Evolutionary conservation across 2,888 invertebrate genomes (phyloP), one percentile per base, ranked within the genome.

Genomic region (Psylliodes chrysocephalus): DNA sequence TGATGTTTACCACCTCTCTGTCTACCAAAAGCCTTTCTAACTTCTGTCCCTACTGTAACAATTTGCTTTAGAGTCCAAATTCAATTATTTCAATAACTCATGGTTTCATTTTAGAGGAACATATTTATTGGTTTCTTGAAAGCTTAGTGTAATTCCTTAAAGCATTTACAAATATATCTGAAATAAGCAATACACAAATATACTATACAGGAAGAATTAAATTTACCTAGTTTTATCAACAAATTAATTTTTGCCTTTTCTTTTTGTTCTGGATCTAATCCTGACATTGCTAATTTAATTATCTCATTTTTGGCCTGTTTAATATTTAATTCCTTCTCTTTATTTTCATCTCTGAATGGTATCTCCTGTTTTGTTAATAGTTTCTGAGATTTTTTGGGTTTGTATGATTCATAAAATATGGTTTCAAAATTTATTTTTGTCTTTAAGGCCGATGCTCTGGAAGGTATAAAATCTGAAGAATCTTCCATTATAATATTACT

Each of bases 221-320:
- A n/a, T n/a, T 78, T 78, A 84, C 91, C 95, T 77, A 96, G 86
- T 80, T 90, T 91, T 28, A 95, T 86, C 0, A 93, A 90, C 12
- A 92, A 82, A 2, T 90, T 89, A 42, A 91, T 86, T 84, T 92
- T 91, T n/a, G 93, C 93, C 79, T 91, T 88, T 73, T 89, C 87
- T 75, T 92, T 91, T 76, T 91, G 89, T 7, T 85, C 84, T 1
- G 88, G 84, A 60, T 89, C 86, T 59, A 94, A 89, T 55, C 93
- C 93, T 19, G 88, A 88, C 83, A 93, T 91, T 28, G 93, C 94
- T 81, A 95, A 93, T 77, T 91, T 93, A 5, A 93, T 87, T 2
- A 96, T 87, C 78, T 96, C 95, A 80, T 91, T 90, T 54, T 92
- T 86, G 0, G 91, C 90, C 75, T 85, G 88, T 73, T 92, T 92